Evolutionary conservation across 2,797 vertebrate genomes (phyloP).

Genomic region (Siniperca scherzeri): DNA sequence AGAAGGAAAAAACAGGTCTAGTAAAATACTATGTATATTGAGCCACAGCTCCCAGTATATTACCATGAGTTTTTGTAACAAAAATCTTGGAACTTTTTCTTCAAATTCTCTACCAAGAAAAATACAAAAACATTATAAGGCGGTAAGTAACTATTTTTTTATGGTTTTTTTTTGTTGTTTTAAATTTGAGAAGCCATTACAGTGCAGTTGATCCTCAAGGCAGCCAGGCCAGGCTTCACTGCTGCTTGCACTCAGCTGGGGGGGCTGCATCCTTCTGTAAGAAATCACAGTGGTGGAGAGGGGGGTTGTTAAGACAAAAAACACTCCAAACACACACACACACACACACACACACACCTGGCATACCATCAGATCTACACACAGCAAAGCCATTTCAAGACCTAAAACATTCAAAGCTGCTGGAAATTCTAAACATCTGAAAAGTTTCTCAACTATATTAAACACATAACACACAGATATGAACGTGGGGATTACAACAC

Average conservation of each 20-base stretch:
- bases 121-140: slow-evolving; percentile 99
- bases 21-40: slow-evolving; percentile 94
- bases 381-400: slow-evolving; percentile 41
- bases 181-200: slow-evolving; percentile 92
- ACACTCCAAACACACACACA: background rate
- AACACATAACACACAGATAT: background rate
- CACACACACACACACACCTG: background rate
- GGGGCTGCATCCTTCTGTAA: slow-evolving; percentile 97
- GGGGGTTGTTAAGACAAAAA: background rate
- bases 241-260: slow-evolving; percentile 98
- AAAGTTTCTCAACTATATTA: background rate
- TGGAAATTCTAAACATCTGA: background rate
- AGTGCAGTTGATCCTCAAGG: slow-evolving; percentile 97
- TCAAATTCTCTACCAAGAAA: slow-evolving; percentile 96
- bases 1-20: slow-evolving; percentile 83
- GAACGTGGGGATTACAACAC: slow-evolving; percentile 3
- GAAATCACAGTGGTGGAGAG: slow-evolving; percentile 55
- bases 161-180: slow-evolving; percentile 85
- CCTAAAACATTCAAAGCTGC: slow-evolving; percentile 14
- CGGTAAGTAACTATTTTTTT: slow-evolving; percentile 94
- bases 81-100: slow-evolving; percentile 89
- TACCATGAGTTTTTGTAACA: slow-evolving; percentile 89
- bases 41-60: slow-evolving; percentile 88
- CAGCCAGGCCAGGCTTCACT: slow-evolving; percentile 93
- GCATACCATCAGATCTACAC: background rate